phyloP scores from a whole-genome alignment of 2,113 vertebrate species.

The Aviceda subcristata region DNA sequence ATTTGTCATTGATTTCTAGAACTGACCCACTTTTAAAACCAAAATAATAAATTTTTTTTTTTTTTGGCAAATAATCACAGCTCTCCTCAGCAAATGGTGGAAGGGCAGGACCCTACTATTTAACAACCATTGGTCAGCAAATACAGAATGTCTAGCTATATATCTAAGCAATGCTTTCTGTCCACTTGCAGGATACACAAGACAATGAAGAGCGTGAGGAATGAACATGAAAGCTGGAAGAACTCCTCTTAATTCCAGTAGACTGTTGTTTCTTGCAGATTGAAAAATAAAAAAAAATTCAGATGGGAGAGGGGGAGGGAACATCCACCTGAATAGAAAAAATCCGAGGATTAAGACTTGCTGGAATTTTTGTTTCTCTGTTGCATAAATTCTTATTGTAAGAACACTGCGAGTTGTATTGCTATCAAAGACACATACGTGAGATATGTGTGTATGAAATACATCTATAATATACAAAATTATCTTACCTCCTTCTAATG shows the following conservation, averaged over 20 bases:
- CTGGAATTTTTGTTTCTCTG: background rate
- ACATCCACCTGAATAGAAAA: background rate
- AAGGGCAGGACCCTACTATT: background rate
- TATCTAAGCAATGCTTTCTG: background rate
- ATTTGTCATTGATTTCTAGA: background rate
- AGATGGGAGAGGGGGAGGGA: background rate
- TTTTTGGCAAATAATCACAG: background rate
- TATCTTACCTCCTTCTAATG: background rate
- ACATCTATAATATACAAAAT: background rate
- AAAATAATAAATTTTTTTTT: background rate
- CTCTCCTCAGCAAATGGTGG: background rate
- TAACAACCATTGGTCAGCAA: background rate
- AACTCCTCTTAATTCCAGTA: background rate
- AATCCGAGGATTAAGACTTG: background rate
- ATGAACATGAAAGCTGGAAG: background rate
- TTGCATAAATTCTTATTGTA: background rate
- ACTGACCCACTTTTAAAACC: background rate
- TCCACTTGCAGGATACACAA: background rate
- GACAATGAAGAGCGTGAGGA: background rate
- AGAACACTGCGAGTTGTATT: background rate
- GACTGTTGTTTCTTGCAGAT: background rate
- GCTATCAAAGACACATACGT: background rate
- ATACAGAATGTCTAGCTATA: rapidly evolving
- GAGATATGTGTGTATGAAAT: background rate
- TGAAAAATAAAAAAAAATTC: background rate